Base-by-base conservation (phyloP, 2,888 invertebrate species). In the Strigamia transsilvanica region DNA sequence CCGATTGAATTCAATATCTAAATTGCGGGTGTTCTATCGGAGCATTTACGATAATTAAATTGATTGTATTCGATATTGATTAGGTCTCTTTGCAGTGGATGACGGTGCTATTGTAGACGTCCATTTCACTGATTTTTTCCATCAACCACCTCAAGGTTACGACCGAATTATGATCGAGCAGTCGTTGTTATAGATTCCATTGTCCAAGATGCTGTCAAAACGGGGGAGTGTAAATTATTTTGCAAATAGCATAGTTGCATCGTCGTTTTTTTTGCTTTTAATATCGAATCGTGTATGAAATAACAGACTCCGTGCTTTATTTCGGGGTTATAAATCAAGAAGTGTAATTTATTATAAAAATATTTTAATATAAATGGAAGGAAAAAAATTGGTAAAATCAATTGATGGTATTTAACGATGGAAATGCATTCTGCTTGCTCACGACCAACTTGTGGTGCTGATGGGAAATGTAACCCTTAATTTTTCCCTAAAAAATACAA, bases 381-480 rank as follows among this genome's bases (percentile, higher is more conserved):
- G n/a, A n/a, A n/a, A 46, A 46, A 42, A 3, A 42, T 46, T n/a
- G 13, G 5, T n/a, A 15, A 2, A 38, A 80, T 38, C 41, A 42
- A 42, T 38, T 23, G 80, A 42, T 42, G 46, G 82, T 80, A 4
- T 87, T 85, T 23, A 90, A 85, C 2, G 88, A 85, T n/a, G 99
- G 99, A 88, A 99, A 99, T 0, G 99, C 95, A 90, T 96, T 97
- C 87, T 96, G 94, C 88, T 99, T 99, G 86, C 98, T 98, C 78
- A 99, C 94, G 79, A 99, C 99, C 82, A 99, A 91, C 89, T 98
- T 98, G 88, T 97, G 94, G 89, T 99, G 98, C 85, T 96, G 95
- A 89, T 97, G 94, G 0, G 98, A 98, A 86, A 99, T 97, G 88
- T 99, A 99, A 0, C 99, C 99, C 88, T 98, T 98, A 85, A 99